These are phyloP conservation scores for Scolopax rusticola DNA, from an alignment of 2,797 vertebrate species.

Conservation along the genomic window DNA sequence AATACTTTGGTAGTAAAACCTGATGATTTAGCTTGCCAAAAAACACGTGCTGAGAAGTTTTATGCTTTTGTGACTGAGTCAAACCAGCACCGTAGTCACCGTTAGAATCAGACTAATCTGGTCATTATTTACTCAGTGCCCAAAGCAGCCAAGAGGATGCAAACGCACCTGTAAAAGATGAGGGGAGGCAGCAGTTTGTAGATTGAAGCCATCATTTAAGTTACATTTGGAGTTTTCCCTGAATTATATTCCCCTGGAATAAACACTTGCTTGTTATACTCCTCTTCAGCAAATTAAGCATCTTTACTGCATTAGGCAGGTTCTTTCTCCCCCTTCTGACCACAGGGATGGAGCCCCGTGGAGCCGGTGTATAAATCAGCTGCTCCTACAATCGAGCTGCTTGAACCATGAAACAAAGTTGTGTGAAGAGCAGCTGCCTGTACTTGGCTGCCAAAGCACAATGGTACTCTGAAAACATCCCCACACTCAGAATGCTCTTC, in stretches of 20 bases:
- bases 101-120: not conserved
- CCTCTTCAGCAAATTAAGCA: slow-evolving; percentile 13
- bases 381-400: slow-evolving; percentile 36
- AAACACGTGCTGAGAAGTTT: not conserved
- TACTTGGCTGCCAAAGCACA: slow-evolving; percentile 59
- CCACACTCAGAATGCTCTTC: slow-evolving; percentile 2
- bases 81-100: not conserved
- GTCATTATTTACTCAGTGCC: not conserved
- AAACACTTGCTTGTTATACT: slow-evolving; percentile 49
- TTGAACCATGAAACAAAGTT: slow-evolving; percentile 60
- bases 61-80: slow-evolving; percentile 22
- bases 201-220: not conserved
- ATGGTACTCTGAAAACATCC: slow-evolving; percentile 31
- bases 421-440: slow-evolving; percentile 65
- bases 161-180: slow-evolving; percentile 42
- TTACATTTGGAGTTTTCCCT: slow-evolving; percentile 11
- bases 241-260: slow-evolving; percentile 28
- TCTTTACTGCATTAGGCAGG: slow-evolving; percentile 62
- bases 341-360: slow-evolving; percentile 44
- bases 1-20: not conserved
- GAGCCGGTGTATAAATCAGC: slow-evolving; percentile 42
- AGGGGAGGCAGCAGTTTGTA: not conserved
- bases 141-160: not conserved
- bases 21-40: not conserved
- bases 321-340: slow-evolving; percentile 58